Conservation (phyloP, 2,113 vertebrate genomes). For the Zapornia atra region DNA sequence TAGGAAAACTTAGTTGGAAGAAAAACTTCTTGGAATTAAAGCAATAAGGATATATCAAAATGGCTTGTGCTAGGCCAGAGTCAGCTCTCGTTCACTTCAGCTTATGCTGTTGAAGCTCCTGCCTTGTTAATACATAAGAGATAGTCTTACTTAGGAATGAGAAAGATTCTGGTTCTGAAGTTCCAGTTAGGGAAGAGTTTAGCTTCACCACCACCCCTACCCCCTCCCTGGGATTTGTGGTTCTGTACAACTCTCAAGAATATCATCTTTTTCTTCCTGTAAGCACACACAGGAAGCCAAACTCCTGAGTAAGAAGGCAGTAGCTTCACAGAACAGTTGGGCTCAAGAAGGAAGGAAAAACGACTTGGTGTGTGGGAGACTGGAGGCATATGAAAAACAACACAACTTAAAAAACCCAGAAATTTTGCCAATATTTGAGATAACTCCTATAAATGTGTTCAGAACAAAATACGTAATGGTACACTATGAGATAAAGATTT, state of each 20-base stretch:
- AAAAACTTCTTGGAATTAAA: background rate
- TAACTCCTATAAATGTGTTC: constrained; percentile 8
- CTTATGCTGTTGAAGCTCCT: background rate
- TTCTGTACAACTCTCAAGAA: background rate
- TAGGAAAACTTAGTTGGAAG: background rate
- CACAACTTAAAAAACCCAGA: background rate
- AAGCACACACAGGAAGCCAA: background rate
- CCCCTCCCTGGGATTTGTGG: background rate
- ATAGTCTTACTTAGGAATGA: background rate
- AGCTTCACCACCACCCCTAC: background rate
- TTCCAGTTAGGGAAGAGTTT: background rate
- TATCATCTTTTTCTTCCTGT: background rate
- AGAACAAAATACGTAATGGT: background rate
- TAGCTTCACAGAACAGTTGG: constrained; percentile 54
- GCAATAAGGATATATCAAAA: background rate
- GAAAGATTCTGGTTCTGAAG: background rate
- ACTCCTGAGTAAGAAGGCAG: constrained; percentile 6
- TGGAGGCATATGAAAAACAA: constrained; percentile 34
- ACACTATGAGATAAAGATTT: background rate
- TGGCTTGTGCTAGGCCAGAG: background rate
- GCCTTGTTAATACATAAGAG: background rate
- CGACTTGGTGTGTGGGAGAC: constrained; percentile 20
- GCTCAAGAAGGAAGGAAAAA: background rate
- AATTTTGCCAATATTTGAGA: constrained; percentile 16
- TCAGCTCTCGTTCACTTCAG: background rate